Evolutionary conservation across 2,797 vertebrate species (phyloP).

Genomic region (Anguilla pacifica): DNA sequence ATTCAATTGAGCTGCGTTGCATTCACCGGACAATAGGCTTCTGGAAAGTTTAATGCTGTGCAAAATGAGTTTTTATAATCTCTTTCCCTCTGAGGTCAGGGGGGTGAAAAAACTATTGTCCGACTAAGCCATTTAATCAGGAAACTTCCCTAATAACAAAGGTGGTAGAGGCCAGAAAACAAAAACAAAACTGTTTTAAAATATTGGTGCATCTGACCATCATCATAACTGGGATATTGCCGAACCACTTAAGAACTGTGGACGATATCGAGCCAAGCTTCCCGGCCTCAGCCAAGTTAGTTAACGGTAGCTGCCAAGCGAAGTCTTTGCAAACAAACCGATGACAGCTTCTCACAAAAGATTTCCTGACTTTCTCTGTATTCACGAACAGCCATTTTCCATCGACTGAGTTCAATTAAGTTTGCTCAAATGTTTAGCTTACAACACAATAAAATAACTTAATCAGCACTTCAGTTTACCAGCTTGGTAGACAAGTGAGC

Average conservation of each 20-base stretch:
- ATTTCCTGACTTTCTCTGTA: neutral
- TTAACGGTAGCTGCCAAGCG: neutral
- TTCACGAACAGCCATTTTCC: neutral
- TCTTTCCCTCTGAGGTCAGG: constrained; percentile 6
- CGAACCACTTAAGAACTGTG: neutral
- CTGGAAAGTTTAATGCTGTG: neutral
- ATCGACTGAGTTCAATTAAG: neutral
- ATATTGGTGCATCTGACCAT: neutral
- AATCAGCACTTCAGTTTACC: neutral
- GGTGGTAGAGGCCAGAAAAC: neutral
- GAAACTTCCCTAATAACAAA: neutral
- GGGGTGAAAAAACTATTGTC: neutral
- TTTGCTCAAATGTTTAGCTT: neutral
- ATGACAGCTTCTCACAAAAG: neutral
- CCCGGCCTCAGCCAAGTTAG: neutral
- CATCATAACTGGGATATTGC: neutral
- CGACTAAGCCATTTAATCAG: constrained; percentile 1
- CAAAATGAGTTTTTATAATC: neutral
- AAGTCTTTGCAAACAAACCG: neutral
- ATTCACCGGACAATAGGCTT: constrained; percentile 5
- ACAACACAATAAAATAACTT: neutral
- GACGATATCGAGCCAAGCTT: neutral
- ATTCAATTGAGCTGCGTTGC: neutral
- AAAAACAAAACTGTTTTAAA: neutral
- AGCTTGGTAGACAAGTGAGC: neutral